phyloP scores from a whole-genome alignment of 2,888 invertebrate species.

The Morpho helenor region DNA sequence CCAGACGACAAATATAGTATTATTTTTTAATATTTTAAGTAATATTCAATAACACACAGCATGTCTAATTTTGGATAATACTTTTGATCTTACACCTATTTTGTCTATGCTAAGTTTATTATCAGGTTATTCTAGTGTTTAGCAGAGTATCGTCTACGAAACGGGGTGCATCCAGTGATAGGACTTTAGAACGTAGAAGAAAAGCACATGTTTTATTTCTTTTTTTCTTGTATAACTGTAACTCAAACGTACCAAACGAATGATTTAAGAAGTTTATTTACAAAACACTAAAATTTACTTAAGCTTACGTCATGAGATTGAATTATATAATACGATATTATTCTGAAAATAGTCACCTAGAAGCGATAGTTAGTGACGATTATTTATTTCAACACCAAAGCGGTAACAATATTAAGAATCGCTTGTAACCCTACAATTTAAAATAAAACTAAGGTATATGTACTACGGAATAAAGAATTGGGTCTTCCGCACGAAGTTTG shows the following conservation, averaged over 20 bases:
- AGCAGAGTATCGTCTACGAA: constrained; percentile 58
- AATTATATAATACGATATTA: constrained; percentile 31
- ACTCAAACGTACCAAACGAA: constrained; percentile 48
- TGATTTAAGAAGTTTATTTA: constrained; percentile 55
- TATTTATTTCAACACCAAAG: constrained; percentile 60
- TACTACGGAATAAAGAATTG: too few relatives aligned
- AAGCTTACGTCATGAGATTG: constrained; percentile 54
- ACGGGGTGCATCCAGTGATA: constrained; percentile 53
- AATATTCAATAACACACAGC: constrained; percentile 68
- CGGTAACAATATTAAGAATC: constrained; percentile 55
- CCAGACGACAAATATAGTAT: constrained; percentile 35
- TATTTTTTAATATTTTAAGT: constrained; percentile 48
- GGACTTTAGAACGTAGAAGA: constrained; percentile 42
- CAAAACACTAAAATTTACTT: constrained; percentile 57
- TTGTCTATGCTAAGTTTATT: constrained; percentile 70
- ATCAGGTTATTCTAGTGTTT: constrained; percentile 64
- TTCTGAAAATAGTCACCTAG: constrained; percentile 54
- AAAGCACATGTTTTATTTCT: constrained; percentile 40
- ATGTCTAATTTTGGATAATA: constrained; percentile 75
- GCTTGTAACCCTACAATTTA: constrained; percentile 25
- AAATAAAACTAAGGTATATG: too few relatives aligned
- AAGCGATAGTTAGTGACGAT: constrained; percentile 66
- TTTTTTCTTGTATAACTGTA: constrained; percentile 34
- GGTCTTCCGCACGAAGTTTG: too few relatives aligned
- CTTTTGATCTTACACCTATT: constrained; percentile 70